phyloP scores from a whole-genome alignment of 2,888 invertebrate genomes.

The Sepioteuthis lessoniana region DNA sequence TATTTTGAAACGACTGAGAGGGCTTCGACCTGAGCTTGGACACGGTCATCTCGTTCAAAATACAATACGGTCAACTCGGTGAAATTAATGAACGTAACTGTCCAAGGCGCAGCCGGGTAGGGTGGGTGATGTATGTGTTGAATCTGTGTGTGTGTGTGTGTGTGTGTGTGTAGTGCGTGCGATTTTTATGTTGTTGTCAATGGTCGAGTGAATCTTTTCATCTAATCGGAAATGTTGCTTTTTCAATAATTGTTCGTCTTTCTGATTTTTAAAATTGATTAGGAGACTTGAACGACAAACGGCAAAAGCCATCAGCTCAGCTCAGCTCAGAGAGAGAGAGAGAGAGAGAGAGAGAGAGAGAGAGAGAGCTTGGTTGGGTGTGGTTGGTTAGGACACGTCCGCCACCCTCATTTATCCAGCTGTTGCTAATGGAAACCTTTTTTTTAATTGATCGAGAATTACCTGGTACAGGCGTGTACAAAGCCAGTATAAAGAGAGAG shows the following conservation, averaged over 20 bases:
- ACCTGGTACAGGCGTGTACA: too few species aligned
- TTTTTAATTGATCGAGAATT: too few species aligned
- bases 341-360: neutral
- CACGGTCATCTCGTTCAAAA: too few species aligned
- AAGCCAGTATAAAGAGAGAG: neutral
- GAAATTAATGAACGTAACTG: neutral
- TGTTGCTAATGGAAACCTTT: too few species aligned
- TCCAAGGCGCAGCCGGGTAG: neutral
- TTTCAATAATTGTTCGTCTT: neutral
- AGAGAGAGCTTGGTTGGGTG: neutral
- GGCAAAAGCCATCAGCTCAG: too few species aligned
- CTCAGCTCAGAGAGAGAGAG: neutral
- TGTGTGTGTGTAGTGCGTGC: neutral
- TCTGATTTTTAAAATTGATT: neutral
- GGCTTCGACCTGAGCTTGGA: too few species aligned
- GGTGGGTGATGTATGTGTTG: neutral
- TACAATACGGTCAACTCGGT: too few species aligned
- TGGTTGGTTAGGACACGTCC: neutral
- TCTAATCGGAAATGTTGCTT: neutral
- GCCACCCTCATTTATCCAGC: too few species aligned
- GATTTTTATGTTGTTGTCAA: neutral
- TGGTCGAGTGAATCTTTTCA: neutral
- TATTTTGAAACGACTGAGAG: too few species aligned
- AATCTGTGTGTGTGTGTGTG: neutral
- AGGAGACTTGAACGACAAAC: neutral